Conservation (phyloP, 1,140 invertebrate genomes). For the Trachymyrmex cornetzi region DNA sequence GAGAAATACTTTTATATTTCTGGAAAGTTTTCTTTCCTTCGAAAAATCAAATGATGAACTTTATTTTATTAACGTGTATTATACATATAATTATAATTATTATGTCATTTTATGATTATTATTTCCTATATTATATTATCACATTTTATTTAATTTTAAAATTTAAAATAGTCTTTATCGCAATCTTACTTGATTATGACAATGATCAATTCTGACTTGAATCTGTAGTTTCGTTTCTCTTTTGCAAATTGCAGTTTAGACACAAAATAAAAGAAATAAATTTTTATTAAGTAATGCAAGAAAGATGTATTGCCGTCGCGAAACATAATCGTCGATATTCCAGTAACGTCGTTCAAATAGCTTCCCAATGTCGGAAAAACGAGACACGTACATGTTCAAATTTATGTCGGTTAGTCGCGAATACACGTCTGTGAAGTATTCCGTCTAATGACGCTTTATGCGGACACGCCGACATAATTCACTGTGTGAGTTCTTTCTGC, state of each 20-base stretch:
- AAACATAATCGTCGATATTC: conserved; percentile 53
- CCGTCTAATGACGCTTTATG: conserved; percentile 54
- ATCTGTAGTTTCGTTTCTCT: background rate
- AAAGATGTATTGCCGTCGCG: conserved; percentile 24
- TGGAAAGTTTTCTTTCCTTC: background rate
- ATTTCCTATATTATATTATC: background rate
- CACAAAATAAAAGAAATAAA: conserved; percentile 11
- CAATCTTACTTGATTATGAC: background rate
- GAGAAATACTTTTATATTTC: background rate
- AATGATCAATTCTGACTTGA: background rate
- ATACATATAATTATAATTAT: background rate
- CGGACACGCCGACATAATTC: conserved; percentile 31
- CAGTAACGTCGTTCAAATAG: conserved; percentile 38
- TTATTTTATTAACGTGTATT: conserved; percentile 8
- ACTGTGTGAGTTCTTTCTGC: conserved; percentile 19
- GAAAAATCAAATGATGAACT: too few relatives aligned
- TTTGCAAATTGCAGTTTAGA: background rate
- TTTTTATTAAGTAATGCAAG: conserved; percentile 23
- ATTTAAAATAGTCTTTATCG: background rate
- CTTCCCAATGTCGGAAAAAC: conserved; percentile 27
- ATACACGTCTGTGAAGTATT: conserved; percentile 40
- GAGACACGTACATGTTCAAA: conserved; percentile 38
- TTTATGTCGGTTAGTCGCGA: conserved; percentile 52
- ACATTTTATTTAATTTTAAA: background rate
- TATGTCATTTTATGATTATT: background rate